Evolutionary conservation across 1,140 invertebrate genomes (phyloP).

Genomic region (Leptopilina clavipes): DNA sequence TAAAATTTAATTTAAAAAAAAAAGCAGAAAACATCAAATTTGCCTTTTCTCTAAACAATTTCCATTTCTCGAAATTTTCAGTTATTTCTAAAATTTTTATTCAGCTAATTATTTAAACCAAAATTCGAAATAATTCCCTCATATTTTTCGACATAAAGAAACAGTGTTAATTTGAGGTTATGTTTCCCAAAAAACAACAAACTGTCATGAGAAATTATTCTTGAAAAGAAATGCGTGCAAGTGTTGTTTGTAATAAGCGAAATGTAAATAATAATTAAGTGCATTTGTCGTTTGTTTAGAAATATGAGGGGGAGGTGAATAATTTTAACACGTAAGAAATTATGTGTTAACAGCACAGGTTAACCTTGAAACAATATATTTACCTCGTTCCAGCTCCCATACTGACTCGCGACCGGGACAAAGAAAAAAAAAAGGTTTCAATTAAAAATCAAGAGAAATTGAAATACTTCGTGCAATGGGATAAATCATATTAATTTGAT

Average conservation of each 20-base stretch:
- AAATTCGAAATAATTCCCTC: too few species aligned
- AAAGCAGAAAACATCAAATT: neutral
- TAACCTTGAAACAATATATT: constrained; percentile 60
- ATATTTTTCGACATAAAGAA: too few species aligned
- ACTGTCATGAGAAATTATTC: neutral
- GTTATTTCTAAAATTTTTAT: neutral
- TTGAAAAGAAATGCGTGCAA: neutral
- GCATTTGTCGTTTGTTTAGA: neutral
- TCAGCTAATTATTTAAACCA: too few species aligned
- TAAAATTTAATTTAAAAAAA: too few species aligned
- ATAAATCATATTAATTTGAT: constrained; percentile 34
- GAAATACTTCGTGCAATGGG: constrained; percentile 31
- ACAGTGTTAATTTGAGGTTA: neutral
- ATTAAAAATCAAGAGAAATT: constrained; percentile 47
- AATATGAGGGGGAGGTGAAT: constrained; percentile 2
- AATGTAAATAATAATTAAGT: neutral
- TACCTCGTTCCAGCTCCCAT: constrained; percentile 71
- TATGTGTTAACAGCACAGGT: neutral
- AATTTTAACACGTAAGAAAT: constrained; percentile 5
- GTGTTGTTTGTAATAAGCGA: neutral
- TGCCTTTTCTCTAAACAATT: too few species aligned
- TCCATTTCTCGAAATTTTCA: too few species aligned
- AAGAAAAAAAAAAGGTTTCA: constrained; percentile 53
- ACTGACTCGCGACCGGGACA: constrained; percentile 61
- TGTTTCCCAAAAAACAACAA: neutral